Base-by-base conservation (phyloP, 2,888 invertebrate species). In the Venustoraphidia nigricollis region DNA sequence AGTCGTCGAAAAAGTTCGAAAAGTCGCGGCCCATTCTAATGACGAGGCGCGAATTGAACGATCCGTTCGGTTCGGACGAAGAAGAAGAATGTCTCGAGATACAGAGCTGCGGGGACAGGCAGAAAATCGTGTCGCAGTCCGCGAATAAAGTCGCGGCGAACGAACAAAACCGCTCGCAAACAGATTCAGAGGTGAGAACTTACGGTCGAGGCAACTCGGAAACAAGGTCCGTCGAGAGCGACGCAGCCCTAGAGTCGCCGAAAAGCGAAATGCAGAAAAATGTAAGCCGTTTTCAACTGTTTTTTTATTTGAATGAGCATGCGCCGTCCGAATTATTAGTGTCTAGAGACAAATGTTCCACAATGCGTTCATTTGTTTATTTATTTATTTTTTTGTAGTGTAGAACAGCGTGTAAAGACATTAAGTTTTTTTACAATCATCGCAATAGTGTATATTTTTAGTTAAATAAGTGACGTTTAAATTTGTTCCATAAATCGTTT, bases 41-140 rank as follows among this genome's bases (percentile, higher is more conserved):
- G 89, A 90, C 90, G 1, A 76, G 88, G 54, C 79, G 88, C 47
- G 88, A 91, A 64, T 70, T 88, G 53, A 82, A 81, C 8, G 91
- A 93, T 69, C 92, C 92, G 0, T 90, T 92, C 66, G 91, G 89
- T 44, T 91, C 91, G 34, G 90, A 91, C 59, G 90, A 90, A 14
- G 87, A 86, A 50, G 87, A 87, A 45, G 84, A 86, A 34, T 69
- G 68, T 35, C 54, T 62, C 52, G 65, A 64, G 51, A 60, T 64
- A 54, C 42, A 47, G 34, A 43, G 35, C 44, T 10, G 34, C 41
- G 14, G 46, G 36, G 36, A 51, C 44, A 14, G 47, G 41, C 42
- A 49, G 47, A 36, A 51, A 46, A 46, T 36, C 46, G 50, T 47
- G 27, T 36, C 47, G 13, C 49, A 46, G 39, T 46, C 46, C 51